Evolutionary conservation across 1,140 invertebrate genomes (phyloP), one percentile per base, ranked within the genome.

Genomic region (Steinernema feltiae): DNA sequence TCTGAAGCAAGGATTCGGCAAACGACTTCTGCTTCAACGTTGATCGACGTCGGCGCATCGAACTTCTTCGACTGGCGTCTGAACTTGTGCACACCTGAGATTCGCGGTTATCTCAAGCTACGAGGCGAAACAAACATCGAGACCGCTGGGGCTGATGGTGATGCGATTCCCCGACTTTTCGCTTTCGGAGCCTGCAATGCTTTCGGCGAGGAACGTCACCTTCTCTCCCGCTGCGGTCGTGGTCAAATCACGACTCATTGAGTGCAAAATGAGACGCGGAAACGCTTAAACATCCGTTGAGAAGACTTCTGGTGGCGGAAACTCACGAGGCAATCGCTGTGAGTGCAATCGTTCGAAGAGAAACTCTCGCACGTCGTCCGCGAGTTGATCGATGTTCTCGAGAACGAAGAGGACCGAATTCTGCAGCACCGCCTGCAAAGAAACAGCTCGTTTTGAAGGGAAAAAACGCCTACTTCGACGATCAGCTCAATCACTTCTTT

Each of bases 1-100:
- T 15, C 53, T 63, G 53, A 21, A 63, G 53, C 12, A 63, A 3
- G 12, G 53, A 63, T 27, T 63, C 53, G 15, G 53, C 53, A 27
- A 63, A 63, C 53, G 53, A 63, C 53, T 63, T 63, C 53, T 63
- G 53, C 53, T 63, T 63, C 2, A 63, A 3, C 12, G 12, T 63
- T 15, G 53, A 63, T 3, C 53, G 53, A 3, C 53, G 53, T 27
- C 53, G 12, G 3, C 53, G 53, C 24, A 63, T 63, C 3, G 53
- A 63, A 27, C 24, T 63, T 27, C 53, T 7, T 63, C 53, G 53
- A 15, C 7, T 63, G 12, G 53, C 7, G 3, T 3, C 24, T 17
- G 53, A 63, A 3, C 53, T 27, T n/a, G 53, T 63, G 53, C 7
- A 63, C 12, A 63, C 53, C 53, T 63, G 41, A n/a, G 41, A 63